Evolutionary conservation across 2,888 invertebrate species (phyloP).

Genomic region (Scrobipalpa atriplicella): DNA sequence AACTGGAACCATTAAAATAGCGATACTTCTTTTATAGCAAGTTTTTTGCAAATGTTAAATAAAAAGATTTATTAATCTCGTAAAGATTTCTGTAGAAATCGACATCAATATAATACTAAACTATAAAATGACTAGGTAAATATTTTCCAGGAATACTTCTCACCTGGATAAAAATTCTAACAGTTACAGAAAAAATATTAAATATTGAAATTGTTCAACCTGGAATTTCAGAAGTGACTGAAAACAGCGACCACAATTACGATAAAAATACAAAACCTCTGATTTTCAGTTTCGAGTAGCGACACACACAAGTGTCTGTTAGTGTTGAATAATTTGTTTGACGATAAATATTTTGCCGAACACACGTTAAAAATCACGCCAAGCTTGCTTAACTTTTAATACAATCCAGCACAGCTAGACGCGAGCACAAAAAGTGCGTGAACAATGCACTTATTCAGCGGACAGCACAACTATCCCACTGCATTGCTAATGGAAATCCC

Average conservation of each 20-base stretch:
- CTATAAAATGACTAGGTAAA: too few relatives aligned
- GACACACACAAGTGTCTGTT: neutral
- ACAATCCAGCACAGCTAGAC: constrained; percentile 48
- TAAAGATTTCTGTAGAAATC: too few relatives aligned
- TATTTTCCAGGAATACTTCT: too few relatives aligned
- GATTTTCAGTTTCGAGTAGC: neutral
- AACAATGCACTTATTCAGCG: constrained; percentile 54
- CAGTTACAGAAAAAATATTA: too few relatives aligned
- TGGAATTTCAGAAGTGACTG: neutral
- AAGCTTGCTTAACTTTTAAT: constrained; percentile 54
- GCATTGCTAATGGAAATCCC: constrained; percentile 78
- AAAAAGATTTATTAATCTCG: too few relatives aligned
- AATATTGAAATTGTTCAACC: neutral
- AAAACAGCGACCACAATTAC: neutral
- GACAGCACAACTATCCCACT: constrained; percentile 61
- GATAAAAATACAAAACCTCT: neutral
- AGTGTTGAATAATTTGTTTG: constrained; percentile 14
- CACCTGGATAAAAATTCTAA: too few relatives aligned
- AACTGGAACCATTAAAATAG: neutral
- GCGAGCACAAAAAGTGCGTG: constrained; percentile 50
- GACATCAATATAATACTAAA: too few relatives aligned
- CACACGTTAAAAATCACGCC: constrained; percentile 23
- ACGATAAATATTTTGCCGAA: constrained; percentile 17
- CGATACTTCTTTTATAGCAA: neutral
- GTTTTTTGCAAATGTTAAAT: too few relatives aligned